Evolutionary conservation across 1,140 invertebrate genomes (phyloP).

Genomic region (Xylocopa sonorina): DNA sequence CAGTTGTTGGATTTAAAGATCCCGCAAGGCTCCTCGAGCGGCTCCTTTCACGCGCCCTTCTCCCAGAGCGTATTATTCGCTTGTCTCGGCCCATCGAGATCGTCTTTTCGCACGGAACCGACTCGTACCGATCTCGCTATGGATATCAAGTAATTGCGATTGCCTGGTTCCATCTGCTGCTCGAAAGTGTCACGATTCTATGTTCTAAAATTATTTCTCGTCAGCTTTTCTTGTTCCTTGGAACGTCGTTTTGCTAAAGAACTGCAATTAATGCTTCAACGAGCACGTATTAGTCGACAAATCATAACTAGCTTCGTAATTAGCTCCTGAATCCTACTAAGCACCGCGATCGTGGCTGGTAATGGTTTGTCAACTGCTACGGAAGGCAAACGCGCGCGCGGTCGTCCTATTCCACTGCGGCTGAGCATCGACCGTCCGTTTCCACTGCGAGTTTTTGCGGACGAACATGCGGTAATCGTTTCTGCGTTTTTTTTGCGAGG

Average conservation of each 20-base stretch:
- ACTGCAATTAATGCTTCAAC: too few relatives aligned
- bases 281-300: too few relatives aligned
- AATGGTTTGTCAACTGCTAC: conserved; percentile 40
- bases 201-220: too few relatives aligned
- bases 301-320: too few relatives aligned
- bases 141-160: neutral
- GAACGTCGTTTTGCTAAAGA: too few relatives aligned
- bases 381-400: conserved; percentile 17
- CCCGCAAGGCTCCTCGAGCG: neutral
- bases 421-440: conserved; percentile 5
- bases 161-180: neutral
- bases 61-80: neutral
- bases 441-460: conserved; percentile 3
- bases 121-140: neutral
- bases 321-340: too few relatives aligned
- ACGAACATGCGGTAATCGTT: conserved; percentile 30
- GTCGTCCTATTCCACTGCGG: conserved; percentile 10
- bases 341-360: neutral
- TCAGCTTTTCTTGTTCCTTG: too few relatives aligned
- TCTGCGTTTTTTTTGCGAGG: neutral
- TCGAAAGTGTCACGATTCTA: too few relatives aligned
- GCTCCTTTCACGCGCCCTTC: neutral
- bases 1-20: conserved; percentile 48
- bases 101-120: neutral
- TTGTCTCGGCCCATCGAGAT: neutral